Percentiles rank a stretch among this genome's conserved stretches.
Evolutionary conservation across 2,888 invertebrate species (phyloP).

Genomic region (Itoplectis maculator): DNA sequence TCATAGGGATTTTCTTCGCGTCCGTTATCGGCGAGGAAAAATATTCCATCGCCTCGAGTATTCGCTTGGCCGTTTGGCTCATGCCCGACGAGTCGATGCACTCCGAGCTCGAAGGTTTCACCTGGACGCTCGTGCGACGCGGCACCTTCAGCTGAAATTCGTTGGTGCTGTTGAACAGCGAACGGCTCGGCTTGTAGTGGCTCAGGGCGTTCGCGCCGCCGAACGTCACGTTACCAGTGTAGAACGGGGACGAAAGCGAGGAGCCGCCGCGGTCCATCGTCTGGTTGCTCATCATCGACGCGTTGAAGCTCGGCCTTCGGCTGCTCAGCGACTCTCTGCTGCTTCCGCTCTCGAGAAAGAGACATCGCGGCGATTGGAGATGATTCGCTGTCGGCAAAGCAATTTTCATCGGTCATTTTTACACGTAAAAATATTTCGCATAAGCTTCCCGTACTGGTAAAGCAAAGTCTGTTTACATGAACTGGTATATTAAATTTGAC

Average conservation of each 20-base stretch:
- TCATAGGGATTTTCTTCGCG: conserved; percentile 91
- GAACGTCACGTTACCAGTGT: conserved; percentile 90
- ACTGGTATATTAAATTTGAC: too few relatives aligned
- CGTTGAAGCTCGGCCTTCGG: conserved; percentile 85
- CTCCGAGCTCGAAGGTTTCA: conserved; percentile 84
- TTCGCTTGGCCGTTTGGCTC: conserved; percentile 91
- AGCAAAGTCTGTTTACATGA: too few relatives aligned
- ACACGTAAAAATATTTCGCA: too few relatives aligned
- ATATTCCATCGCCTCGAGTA: conserved; percentile 92
- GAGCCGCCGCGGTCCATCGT: conserved; percentile 84
- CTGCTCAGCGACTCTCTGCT: conserved; percentile 85
- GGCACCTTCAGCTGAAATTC: conserved; percentile 80
- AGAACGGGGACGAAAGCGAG: conserved; percentile 89
- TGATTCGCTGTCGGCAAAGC: conserved; percentile 81
- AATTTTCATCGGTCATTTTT: too few relatives aligned
- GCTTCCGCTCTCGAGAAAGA: conserved; percentile 82
- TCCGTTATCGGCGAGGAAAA: conserved; percentile 93
- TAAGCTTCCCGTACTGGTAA: too few relatives aligned
- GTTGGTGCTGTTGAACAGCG: conserved; percentile 74
- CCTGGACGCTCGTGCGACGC: conserved; percentile 83
- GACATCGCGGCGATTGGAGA: conserved; percentile 82
- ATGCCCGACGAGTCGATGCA: conserved; percentile 84
- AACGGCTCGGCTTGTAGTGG: conserved; percentile 76
- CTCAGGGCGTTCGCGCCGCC: conserved; percentile 88
- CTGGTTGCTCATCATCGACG: conserved; percentile 84